Conservation (phyloP, 2,888 invertebrate genomes). For the Trimorus sp. region DNA sequence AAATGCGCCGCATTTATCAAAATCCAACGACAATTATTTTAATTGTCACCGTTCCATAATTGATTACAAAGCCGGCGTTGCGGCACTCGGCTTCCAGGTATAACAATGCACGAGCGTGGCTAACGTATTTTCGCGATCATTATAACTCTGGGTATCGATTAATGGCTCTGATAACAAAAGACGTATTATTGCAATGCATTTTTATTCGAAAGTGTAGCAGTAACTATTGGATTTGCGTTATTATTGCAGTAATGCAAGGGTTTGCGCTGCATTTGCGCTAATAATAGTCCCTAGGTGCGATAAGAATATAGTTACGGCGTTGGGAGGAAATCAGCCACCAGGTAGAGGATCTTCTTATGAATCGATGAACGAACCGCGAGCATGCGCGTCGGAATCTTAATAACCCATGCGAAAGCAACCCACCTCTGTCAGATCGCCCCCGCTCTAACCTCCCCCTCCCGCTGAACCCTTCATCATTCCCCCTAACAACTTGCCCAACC, state of each 20-base stretch:
- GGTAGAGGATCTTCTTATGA: constrained; percentile 78
- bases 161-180: constrained; percentile 47
- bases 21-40: constrained; percentile 44
- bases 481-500: too few species aligned
- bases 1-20: constrained; percentile 46
- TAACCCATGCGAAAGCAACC: constrained; percentile 77
- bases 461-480: too few species aligned
- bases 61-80: constrained; percentile 25
- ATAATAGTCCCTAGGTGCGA: constrained; percentile 65
- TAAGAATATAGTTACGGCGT: constrained; percentile 66
- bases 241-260: constrained; percentile 57
- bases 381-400: constrained; percentile 79
- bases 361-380: constrained; percentile 79
- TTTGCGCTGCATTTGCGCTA: constrained; percentile 60
- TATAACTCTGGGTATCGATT: constrained; percentile 42
- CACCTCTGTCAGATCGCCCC: constrained; percentile 58
- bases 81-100: too few species aligned
- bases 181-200: constrained; percentile 37
- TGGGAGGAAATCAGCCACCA: constrained; percentile 69
- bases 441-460: too few species aligned
- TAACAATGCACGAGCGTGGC: not conserved
- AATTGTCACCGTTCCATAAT: constrained; percentile 42
- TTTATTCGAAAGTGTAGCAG: constrained; percentile 36
- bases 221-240: constrained; percentile 57
- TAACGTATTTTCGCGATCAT: constrained; percentile 39